Evolutionary conservation across 2,797 vertebrate genomes (phyloP).

Genomic region (Masticophis lateralis): DNA sequence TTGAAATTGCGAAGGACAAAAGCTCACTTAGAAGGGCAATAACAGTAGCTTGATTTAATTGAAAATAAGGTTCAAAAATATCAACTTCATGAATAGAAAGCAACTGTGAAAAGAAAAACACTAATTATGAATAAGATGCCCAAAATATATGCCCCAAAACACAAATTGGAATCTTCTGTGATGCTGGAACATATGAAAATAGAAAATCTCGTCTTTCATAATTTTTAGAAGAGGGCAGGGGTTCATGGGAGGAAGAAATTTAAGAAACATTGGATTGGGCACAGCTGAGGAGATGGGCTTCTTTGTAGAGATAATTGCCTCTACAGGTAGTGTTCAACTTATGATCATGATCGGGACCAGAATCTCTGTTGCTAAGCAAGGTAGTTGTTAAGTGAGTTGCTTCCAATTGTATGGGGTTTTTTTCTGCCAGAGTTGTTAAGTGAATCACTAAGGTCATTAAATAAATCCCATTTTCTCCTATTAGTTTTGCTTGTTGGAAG

Average conservation of each 20-base stretch:
- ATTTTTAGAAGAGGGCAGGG: background rate
- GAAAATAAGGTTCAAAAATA: background rate
- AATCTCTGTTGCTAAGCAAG: background rate
- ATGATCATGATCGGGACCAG: background rate
- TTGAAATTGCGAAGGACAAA: background rate
- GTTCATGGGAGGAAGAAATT: background rate
- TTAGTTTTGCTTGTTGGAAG: background rate
- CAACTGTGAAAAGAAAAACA: background rate
- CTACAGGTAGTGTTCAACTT: background rate
- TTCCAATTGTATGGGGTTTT: background rate
- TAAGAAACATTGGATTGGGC: background rate
- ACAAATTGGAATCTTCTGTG: background rate
- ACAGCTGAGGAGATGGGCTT: background rate
- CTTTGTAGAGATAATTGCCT: background rate
- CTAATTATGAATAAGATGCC: background rate
- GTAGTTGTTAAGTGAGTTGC: background rate
- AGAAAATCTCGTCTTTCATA: background rate
- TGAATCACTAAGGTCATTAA: background rate
- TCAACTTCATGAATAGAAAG: background rate
- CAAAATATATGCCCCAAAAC: background rate
- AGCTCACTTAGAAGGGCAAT: background rate
- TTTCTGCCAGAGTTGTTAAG: background rate
- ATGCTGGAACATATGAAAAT: background rate
- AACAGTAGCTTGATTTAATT: background rate
- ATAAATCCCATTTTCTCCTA: background rate